These are phyloP conservation scores for Pocillopora damicornis DNA, from an alignment of 64 coral and sea anemone species.

Conservation along the genomic window DNA sequence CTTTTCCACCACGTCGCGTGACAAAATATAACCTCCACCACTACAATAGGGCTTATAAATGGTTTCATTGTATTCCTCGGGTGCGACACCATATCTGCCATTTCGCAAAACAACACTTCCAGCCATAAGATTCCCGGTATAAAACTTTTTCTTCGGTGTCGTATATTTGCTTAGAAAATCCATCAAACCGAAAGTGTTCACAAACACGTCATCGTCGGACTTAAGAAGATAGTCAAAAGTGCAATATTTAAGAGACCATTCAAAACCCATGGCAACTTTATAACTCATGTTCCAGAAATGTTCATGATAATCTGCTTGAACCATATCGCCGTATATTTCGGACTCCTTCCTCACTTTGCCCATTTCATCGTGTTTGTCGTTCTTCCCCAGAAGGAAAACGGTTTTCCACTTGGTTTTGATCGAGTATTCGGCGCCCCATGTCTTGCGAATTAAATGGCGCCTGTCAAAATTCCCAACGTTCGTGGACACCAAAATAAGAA, in stretches of 20 bases:
- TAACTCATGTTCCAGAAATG: conserved; percentile 51
- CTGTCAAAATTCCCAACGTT: conserved; percentile 56
- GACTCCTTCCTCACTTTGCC: conserved; percentile 6
- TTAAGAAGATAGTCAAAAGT: conserved; percentile 62
- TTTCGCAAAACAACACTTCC: conserved; percentile 55
- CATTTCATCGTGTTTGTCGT: conserved; percentile 56
- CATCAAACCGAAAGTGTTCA: conserved; percentile 58
- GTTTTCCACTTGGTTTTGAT: conserved; percentile 57
- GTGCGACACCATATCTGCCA: conserved; percentile 51
- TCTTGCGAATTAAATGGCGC: conserved; percentile 62
- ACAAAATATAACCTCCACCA: conserved; percentile 59
- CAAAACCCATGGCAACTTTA: conserved; percentile 62
- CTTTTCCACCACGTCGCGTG: conserved; percentile 41
- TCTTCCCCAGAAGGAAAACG: conserved; percentile 46
- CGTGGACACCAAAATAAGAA: conserved; percentile 69
- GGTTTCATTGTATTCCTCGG: conserved; percentile 43
- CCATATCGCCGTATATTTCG: conserved; percentile 64
- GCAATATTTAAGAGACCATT: conserved; percentile 68
- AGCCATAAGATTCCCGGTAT: conserved; percentile 68
- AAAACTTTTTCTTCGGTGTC: conserved; percentile 42
- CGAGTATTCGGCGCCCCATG: conserved; percentile 60
- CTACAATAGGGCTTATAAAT: conserved; percentile 67
- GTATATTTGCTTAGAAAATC: conserved; percentile 38
- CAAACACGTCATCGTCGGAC: conserved; percentile 62
- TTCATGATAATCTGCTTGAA: conserved; percentile 46